Evolutionary conservation across 2,113 vertebrate species (phyloP), one percentile per base, ranked within the genome.

Genomic region (Carettochelys insculpta): DNA sequence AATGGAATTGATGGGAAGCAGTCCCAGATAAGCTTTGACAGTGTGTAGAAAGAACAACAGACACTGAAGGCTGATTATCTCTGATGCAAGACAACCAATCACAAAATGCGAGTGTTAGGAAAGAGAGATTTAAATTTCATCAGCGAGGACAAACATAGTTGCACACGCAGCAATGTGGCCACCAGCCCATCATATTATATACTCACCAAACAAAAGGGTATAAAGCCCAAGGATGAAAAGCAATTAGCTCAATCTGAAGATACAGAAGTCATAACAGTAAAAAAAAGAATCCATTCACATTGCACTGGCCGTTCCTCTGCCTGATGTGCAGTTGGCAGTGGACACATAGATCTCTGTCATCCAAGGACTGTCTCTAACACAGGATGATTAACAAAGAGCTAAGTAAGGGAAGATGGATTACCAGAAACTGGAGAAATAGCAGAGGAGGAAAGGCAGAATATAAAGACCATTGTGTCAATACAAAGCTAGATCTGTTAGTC

Each of bases 31-130:
- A 75, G 13, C 43, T 25, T 75, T 75, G 41, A 45, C 25, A 45
- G 24, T 8, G 12, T 27, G 71, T 75, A 12, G 4, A 75, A 75
- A 75, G 71, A 13, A 45, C 41, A 12, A 38, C 9, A 45, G 71
- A 14, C 24, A 29, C 24, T 14, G 25, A 75, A 12, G 41, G 24
- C 41, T 75, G 41, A 75, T 43, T 25, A 75, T 29, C 6, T 75
- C 41, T 75, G 41, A 45, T 27, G 6, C 24, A 75, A 75, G 41
- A 45, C 71, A 7, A 8, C 38, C 5, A 41, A 11, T 22, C 27
- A 3, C 13, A 68, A 22, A 0, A 0, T 1, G 58, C n/a, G 11
- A 3, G 50, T 5, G 45, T 16, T 3, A 43, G 31, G 4, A 14
- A 1, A 34, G 85, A 16, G 68, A 27, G 54, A 89, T 86, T 77